Evolutionary conservation across 2,113 vertebrate species (phyloP).

Genomic region (Solea senegalensis): DNA sequence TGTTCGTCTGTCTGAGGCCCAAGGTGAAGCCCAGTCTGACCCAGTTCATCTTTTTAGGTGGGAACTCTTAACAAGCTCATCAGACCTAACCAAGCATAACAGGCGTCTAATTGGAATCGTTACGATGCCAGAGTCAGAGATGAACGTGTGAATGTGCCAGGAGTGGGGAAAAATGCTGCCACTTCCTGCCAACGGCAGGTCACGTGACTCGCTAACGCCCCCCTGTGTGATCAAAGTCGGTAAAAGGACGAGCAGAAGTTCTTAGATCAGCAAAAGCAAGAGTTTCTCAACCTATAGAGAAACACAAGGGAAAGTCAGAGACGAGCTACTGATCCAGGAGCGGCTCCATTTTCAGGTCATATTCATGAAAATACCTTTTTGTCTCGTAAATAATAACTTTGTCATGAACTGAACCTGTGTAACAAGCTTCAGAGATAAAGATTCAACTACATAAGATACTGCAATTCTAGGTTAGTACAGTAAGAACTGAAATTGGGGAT

Average conservation of each 20-base stretch:
- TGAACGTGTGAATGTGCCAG: slow-evolving; percentile 45
- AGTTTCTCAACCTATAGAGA: slow-evolving; percentile 15
- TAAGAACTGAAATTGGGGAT: too few species aligned
- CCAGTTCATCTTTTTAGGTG: slow-evolving; percentile 47
- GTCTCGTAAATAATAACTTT: too few species aligned
- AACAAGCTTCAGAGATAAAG: too few species aligned
- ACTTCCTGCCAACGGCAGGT: slow-evolving; percentile 47
- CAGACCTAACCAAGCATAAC: slow-evolving; percentile 69
- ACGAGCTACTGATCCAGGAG: neutral
- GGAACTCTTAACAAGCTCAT: slow-evolving; percentile 60
- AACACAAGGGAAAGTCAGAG: neutral
- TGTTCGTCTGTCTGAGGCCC: slow-evolving; percentile 20
- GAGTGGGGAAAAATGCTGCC: slow-evolving; percentile 11
- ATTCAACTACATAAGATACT: too few species aligned
- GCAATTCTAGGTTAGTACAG: too few species aligned
- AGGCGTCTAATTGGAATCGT: slow-evolving; percentile 64
- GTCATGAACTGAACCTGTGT: too few species aligned
- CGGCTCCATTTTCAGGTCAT: too few species aligned
- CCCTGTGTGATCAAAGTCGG: slow-evolving; percentile 50
- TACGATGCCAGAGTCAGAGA: slow-evolving; percentile 63
- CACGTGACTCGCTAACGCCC: slow-evolving; percentile 33
- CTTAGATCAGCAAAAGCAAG: slow-evolving; percentile 10
- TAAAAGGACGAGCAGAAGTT: slow-evolving; percentile 51
- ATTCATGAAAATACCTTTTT: too few species aligned
- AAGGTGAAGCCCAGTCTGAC: slow-evolving; percentile 50